Conservation (phyloP, 2,113 vertebrate genomes). For the Vicugna pacos region DNA sequence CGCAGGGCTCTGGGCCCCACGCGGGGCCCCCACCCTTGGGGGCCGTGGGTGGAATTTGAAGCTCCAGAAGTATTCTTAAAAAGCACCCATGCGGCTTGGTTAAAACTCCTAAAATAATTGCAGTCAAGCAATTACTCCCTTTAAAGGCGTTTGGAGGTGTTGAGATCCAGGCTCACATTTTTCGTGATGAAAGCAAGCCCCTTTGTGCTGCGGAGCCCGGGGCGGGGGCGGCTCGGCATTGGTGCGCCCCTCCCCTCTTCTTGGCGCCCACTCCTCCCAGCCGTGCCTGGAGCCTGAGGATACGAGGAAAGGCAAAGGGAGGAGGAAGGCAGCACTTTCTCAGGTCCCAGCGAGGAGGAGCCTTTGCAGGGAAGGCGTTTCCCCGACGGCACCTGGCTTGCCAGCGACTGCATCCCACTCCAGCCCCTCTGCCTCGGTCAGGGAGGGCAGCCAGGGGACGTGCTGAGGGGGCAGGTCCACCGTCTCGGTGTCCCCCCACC, state of each 20-base stretch:
- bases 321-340: background rate
- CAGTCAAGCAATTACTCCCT: slow-evolving; percentile 69
- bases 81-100: slow-evolving; percentile 62
- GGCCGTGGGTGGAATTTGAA: slow-evolving; percentile 71
- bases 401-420: rapidly evolving
- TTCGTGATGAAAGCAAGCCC: background rate
- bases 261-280: background rate
- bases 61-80: slow-evolving; percentile 64
- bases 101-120: slow-evolving; percentile 68
- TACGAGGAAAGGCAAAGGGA: rapidly evolving
- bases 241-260: background rate
- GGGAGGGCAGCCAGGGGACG: no score
- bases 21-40: background rate
- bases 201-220: background rate
- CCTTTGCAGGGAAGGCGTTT: background rate
- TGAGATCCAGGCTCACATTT: background rate
- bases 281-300: background rate
- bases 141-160: slow-evolving; percentile 51
- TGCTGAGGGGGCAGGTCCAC: background rate
- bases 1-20: background rate
- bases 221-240: background rate
- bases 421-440: background rate
- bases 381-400: no score
- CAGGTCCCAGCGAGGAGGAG: background rate
- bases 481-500: no score